phyloP scores from a whole-genome alignment of 2,113 vertebrate genomes.

The Embiotoca jacksoni region DNA sequence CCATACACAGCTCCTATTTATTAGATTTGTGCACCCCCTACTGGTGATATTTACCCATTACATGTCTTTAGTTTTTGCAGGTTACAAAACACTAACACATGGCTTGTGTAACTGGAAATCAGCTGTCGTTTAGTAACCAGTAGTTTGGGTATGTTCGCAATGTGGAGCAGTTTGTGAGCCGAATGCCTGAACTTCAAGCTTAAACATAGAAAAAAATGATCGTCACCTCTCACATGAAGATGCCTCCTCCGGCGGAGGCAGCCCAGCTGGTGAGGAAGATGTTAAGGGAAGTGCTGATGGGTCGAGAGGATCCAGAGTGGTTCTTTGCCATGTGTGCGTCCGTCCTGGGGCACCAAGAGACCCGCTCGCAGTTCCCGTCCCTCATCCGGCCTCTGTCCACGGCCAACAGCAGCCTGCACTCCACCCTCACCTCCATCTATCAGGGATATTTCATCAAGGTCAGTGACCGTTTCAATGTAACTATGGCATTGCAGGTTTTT shows the following conservation, averaged over 20 bases:
- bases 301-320: conserved; percentile 74
- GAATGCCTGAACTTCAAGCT: too few relatives aligned
- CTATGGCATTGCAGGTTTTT: too few relatives aligned
- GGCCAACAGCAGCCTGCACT: conserved; percentile 62
- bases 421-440: conserved; percentile 69
- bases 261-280: conserved; percentile 47
- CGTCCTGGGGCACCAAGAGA: conserved; percentile 70
- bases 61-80: neutral
- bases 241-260: conserved; percentile 41
- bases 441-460: conserved; percentile 75
- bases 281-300: conserved; percentile 68
- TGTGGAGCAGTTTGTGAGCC: too few relatives aligned
- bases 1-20: conserved; percentile 6
- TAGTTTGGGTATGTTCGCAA: neutral
- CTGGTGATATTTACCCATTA: conserved; percentile 41
- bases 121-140: conserved; percentile 68
- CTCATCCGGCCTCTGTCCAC: conserved; percentile 70
- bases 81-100: conserved; percentile 72
- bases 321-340: conserved; percentile 78
- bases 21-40: conserved; percentile 58
- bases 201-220: neutral
- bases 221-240: conserved; percentile 43
- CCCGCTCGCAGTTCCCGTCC: conserved; percentile 62
- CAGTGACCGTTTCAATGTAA: conserved; percentile 3
- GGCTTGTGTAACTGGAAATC: conserved; percentile 69